Percentiles rank a stretch among this genome's conserved stretches.
These are phyloP conservation scores for Takifugu rubripes DNA, from an alignment of 2,797 vertebrate genomes.

Conservation along the genomic window DNA sequence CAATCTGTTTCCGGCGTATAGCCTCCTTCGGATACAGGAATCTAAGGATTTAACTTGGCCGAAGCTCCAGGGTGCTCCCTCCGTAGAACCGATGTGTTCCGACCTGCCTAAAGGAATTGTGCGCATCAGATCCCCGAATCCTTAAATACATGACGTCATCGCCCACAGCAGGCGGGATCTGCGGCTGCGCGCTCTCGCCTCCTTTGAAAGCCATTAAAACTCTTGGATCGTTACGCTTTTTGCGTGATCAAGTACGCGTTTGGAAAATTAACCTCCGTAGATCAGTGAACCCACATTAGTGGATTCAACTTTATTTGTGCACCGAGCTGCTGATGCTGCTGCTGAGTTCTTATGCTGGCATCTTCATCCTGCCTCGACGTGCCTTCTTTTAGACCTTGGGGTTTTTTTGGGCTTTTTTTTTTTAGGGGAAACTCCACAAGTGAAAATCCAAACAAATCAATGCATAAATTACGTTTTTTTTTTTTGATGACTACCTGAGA, in stretches of 20 bases:
- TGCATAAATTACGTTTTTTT: constrained; percentile 46
- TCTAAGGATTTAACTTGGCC: neutral
- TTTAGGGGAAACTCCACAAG: constrained; percentile 37
- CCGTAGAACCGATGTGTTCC: neutral
- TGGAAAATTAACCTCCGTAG: too few species aligned
- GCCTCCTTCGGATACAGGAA: neutral
- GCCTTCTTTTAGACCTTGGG: neutral
- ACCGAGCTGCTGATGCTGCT: too few species aligned
- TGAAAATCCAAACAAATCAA: constrained; percentile 48
- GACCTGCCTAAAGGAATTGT: constrained; percentile 7
- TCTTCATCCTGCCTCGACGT: constrained; percentile 18
- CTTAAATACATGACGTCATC: constrained; percentile 52
- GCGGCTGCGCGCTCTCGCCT: neutral
- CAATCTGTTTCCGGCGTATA: neutral
- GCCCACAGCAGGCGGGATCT: constrained; percentile 27
- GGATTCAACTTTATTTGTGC: too few species aligned
- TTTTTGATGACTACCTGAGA: constrained; percentile 49
- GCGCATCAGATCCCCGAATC: constrained; percentile 10
- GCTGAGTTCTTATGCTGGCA: too few species aligned
- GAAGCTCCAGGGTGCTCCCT: neutral
- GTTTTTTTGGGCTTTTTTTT: constrained; percentile 9
- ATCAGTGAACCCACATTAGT: too few species aligned
- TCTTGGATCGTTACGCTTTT: neutral
- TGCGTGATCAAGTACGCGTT: neutral
- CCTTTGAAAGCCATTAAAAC: neutral